These are phyloP conservation scores for Triplophysa rosa DNA, from an alignment of 2,113 vertebrate species.

Conservation along the genomic window DNA sequence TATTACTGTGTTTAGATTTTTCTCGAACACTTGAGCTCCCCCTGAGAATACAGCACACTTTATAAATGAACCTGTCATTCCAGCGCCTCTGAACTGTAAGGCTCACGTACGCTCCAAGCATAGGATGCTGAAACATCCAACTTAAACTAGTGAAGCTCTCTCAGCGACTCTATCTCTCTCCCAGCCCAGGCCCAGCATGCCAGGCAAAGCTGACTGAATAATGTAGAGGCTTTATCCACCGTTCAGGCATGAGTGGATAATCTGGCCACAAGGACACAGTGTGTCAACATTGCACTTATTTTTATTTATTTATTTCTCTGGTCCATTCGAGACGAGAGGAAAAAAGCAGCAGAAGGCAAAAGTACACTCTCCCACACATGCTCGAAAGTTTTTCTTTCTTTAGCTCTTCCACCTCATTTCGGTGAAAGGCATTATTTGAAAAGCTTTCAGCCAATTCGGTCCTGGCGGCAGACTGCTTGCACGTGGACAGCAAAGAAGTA, in stretches of 20 bases:
- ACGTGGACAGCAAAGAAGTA: conserved; percentile 20
- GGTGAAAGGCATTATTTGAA: conserved; percentile 38
- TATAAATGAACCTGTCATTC: conserved; percentile 55
- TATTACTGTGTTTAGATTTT: not conserved
- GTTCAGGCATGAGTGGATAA: conserved; percentile 75
- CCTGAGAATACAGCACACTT: conserved; percentile 55
- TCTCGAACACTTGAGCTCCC: not conserved
- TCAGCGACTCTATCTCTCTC: conserved; percentile 48
- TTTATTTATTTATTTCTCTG: conserved; percentile 67
- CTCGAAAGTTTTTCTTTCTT: conserved; percentile 21
- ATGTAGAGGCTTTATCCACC: conserved; percentile 69
- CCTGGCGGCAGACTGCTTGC: conserved; percentile 21
- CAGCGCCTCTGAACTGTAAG: conserved; percentile 21
- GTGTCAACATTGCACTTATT: conserved; percentile 70
- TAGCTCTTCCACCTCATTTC: conserved; percentile 22
- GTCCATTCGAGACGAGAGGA: conserved; percentile 49
- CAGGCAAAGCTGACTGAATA: conserved; percentile 68
- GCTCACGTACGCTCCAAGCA: conserved; percentile 47
- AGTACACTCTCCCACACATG: conserved; percentile 4
- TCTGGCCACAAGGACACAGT: conserved; percentile 73
- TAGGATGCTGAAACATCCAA: conserved; percentile 30
- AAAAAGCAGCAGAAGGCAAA: conserved; percentile 51
- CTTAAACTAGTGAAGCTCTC: conserved; percentile 14
- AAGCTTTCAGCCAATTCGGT: conserved; percentile 42
- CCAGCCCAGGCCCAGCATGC: conserved; percentile 51